Base-by-base conservation (phyloP, 2,888 invertebrate genomes). In the Tolmerus cingulatus region DNA sequence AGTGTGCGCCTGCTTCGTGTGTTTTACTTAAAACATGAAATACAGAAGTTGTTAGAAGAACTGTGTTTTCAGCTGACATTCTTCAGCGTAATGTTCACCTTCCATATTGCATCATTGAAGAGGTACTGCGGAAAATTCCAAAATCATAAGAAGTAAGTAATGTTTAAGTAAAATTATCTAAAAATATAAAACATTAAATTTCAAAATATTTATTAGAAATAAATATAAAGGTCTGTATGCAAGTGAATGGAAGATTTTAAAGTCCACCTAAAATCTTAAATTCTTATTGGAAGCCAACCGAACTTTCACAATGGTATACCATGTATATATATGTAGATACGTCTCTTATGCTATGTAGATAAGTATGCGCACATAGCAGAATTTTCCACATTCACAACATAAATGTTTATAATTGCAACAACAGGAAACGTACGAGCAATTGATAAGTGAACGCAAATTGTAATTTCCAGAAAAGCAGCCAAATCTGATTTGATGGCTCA, bases 31-130 rank as follows among this genome's bases (percentile, higher is more conserved):
- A 34, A 66, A 46, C 4, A 23, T 84, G 57, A 66, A 84, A 34
- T 66, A 84, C 82, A 84, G 82, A 84, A 84, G 57, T 40, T 84
- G 82, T 84, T 84, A 84, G 82, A 84, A 66, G 19, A 37, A 66
- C 40, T 57, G 12, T 66, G 16, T n/a, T 19, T 46, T 40, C 57
- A 84, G 40, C 37, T 84, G 82, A 57, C 66, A 84, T 40, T n/a
- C 27, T 81, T 81, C 27, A 4, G 19, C 66, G 12, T 57, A 23
- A 2, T 57, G 9, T 12, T 23, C 27, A 66, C 2, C 27, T 23
- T 9, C 19, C n/a, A 5, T 51, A 51, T 51, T 8, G 51, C n/a
- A 51, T 19, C n/a, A 51, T 51, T 51, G 51, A 51, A n/a, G 51
- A 51, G 43, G 3, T 46, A 12, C 4, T 46, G 4, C 16, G 4